These are phyloP conservation scores for Lasius fuliginosus DNA, from an alignment of 2,888 invertebrate genomes.

Conservation along the genomic window DNA sequence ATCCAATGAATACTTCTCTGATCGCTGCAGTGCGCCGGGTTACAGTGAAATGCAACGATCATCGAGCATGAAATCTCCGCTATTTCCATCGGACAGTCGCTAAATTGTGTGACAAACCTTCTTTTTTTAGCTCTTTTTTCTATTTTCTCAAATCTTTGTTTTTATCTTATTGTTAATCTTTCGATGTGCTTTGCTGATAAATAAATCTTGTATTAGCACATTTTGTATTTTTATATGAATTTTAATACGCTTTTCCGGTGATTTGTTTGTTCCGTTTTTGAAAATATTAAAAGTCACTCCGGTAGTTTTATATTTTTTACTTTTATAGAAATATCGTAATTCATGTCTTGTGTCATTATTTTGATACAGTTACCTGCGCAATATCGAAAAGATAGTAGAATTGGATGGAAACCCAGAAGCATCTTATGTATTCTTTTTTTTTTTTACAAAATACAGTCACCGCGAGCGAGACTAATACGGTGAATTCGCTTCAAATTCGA, in stretches of 20 bases:
- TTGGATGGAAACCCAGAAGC: not conserved
- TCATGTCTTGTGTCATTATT: not conserved
- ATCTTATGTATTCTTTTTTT: not conserved
- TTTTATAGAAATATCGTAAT: not conserved
- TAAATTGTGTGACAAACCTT: too few species aligned
- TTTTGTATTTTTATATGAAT: too few species aligned
- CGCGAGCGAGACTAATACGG: not conserved
- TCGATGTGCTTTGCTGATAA: too few species aligned
- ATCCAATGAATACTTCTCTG: slow-evolving; percentile 47
- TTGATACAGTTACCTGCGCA: not conserved
- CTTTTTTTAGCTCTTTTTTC: too few species aligned
- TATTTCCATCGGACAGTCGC: not conserved
- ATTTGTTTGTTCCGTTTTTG: too few species aligned
- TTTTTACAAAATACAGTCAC: not conserved
- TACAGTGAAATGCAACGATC: slow-evolving; percentile 36
- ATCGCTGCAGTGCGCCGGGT: slow-evolving; percentile 36
- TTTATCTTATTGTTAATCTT: too few species aligned
- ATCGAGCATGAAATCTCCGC: slow-evolving; percentile 38
- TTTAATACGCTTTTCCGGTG: too few species aligned
- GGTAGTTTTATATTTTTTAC: not conserved
- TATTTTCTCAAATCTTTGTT: too few species aligned
- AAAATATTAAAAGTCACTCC: too few species aligned
- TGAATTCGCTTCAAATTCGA: not conserved
- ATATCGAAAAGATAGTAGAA: not conserved
- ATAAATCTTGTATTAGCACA: too few species aligned